Base-by-base conservation (phyloP, 1,140 invertebrate species). In the Lethrus apterus region DNA sequence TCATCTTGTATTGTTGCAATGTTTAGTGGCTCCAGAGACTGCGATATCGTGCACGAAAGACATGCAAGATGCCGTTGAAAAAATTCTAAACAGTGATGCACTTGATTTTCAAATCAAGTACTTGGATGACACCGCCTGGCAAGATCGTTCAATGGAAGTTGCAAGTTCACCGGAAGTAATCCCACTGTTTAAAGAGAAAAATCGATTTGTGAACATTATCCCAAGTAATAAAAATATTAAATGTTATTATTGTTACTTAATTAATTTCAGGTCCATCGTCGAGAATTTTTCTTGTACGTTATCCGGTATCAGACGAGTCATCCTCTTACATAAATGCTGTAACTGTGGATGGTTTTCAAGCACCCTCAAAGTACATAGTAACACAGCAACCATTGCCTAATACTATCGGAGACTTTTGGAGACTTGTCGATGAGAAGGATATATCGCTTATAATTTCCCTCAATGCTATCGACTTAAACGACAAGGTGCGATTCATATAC, bases 241-340 rank as follows among this genome's bases (percentile, higher is more conserved):
- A n/a, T n/a, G n/a, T n/a, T n/a, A n/a, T n/a, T n/a, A n/a, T n/a
- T n/a, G n/a, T n/a, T n/a, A n/a, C n/a, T n/a, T n/a, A n/a, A n/a
- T n/a, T n/a, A n/a, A n/a, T 42, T 26, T 1, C 15, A 42, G 40
- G 29, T 15, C 1, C n/a, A 14, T 3, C 21, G 10, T 29, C 40
- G 10, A 42, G 24, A 17, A 29, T 54, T 11, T 53, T 34, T 14
- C 13, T 55, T 14, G n/a, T 35, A 23, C 35, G 41, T 3, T 47
- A 46, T 45, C 48, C 51, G 13, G 13, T 17, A 4, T 13, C 45
- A 21, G 48, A 51, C 31, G 43, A 36, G 29, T 26, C 38, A 30
- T 58, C 61, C 4, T 74, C 75, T 59, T 81, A 80, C 55, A 79
- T 81, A 34, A 81, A 81, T 66, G 77, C 74, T 10, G 77, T 79